Conservation (phyloP, 2,888 invertebrate species). For the Acleris literana region DNA sequence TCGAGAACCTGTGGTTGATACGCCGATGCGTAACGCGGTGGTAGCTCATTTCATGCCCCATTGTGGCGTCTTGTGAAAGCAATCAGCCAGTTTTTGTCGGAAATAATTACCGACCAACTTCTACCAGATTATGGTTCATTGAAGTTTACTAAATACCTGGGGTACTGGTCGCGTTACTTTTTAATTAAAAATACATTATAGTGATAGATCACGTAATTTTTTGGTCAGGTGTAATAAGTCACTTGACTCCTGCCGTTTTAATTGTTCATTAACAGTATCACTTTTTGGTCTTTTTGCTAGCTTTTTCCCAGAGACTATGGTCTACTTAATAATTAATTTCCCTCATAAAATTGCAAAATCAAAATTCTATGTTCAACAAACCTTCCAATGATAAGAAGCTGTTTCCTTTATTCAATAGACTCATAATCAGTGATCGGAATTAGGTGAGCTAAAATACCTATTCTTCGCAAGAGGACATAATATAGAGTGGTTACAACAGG, state of each 20-base stretch:
- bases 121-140: conserved; percentile 31
- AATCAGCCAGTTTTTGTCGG: conserved; percentile 61
- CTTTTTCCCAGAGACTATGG: no score
- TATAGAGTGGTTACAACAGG: no score
- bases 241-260: background rate
- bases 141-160: conserved; percentile 19
- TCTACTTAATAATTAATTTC: no score
- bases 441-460: no score
- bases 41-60: conserved; percentile 76
- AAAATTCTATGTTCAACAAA: no score
- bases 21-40: conserved; percentile 72
- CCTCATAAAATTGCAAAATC: no score
- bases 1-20: conserved; percentile 43
- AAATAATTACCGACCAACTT: conserved; percentile 54
- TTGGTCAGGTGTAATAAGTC: background rate
- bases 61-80: conserved; percentile 76
- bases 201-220: background rate
- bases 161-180: background rate
- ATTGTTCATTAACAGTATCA: no score
- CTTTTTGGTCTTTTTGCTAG: no score
- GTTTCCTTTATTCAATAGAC: no score
- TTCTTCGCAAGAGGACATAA: no score
- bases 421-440: no score
- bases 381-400: no score
- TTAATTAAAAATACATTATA: background rate